phyloP scores from a whole-genome alignment of 2,797 vertebrate species.

The Anisognathus igniventris region DNA sequence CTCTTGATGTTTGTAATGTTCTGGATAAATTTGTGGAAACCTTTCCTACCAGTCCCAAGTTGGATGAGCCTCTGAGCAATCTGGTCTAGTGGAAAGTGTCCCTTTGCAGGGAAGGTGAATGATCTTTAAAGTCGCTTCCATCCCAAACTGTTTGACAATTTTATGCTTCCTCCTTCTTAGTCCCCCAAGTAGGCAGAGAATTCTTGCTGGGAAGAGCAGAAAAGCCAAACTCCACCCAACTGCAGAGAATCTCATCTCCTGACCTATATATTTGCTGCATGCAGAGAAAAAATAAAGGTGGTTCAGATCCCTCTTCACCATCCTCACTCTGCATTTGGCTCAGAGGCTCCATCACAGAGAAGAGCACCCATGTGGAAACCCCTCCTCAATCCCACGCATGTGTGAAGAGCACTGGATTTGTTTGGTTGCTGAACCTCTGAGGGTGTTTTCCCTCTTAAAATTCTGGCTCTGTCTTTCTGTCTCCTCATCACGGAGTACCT shows the following conservation, averaged over 20 bases:
- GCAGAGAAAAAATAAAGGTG: background rate
- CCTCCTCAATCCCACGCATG: background rate
- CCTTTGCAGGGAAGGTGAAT: background rate
- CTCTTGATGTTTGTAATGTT: background rate
- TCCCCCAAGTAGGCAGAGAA: background rate
- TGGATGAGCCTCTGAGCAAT: background rate
- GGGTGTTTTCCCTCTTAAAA: conserved; percentile 11
- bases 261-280: background rate
- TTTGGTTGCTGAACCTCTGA: background rate
- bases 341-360: background rate
- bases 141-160: background rate
- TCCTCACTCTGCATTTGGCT: background rate
- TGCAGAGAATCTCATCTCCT: background rate
- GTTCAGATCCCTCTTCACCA: background rate
- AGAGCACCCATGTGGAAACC: fast-evolving
- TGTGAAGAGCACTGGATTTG: background rate
- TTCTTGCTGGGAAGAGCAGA: background rate
- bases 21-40: background rate
- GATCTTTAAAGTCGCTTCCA: background rate
- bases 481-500: background rate
- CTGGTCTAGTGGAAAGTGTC: background rate
- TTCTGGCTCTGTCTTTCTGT: background rate
- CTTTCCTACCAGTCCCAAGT: background rate
- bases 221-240: background rate
- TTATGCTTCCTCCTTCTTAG: background rate